Evolutionary conservation across 2,113 vertebrate species (phyloP).

Genomic region (Hemiprocne comata): DNA sequence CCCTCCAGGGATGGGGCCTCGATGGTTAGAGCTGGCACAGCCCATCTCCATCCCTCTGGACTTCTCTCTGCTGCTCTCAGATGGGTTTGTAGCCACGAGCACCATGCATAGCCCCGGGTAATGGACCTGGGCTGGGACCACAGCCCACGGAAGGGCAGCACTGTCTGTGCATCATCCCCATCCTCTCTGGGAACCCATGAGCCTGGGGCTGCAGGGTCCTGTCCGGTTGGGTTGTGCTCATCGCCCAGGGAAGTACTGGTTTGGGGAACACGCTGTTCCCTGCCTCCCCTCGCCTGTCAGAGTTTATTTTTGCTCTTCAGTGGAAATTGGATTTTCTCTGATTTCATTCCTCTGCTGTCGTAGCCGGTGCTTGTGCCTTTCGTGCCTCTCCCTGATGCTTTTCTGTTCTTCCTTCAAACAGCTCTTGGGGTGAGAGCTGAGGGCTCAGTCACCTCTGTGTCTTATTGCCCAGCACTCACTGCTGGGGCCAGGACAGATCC

Average conservation of each 20-base stretch:
- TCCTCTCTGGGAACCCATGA: rapidly evolving
- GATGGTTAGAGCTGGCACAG: no score
- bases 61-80: neutral
- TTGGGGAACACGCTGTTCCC: neutral
- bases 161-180: neutral
- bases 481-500: neutral
- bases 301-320: neutral
- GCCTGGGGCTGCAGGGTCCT: neutral
- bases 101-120: rapidly evolving
- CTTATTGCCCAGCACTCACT: rapidly evolving
- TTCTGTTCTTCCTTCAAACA: neutral
- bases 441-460: rapidly evolving
- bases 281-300: neutral
- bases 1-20: no score
- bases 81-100: neutral
- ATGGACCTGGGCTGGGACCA: neutral
- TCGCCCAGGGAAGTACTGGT: neutral
- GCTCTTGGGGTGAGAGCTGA: neutral
- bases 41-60: neutral
- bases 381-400: neutral
- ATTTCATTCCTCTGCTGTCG: conserved; percentile 1
- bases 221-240: neutral
- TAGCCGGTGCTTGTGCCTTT: neutral
- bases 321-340: neutral
- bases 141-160: neutral